Percentiles rank a stretch among this genome's conserved stretches.
Evolutionary conservation across 2,888 invertebrate genomes (phyloP).

Genomic region (Malacosoma neustria): DNA sequence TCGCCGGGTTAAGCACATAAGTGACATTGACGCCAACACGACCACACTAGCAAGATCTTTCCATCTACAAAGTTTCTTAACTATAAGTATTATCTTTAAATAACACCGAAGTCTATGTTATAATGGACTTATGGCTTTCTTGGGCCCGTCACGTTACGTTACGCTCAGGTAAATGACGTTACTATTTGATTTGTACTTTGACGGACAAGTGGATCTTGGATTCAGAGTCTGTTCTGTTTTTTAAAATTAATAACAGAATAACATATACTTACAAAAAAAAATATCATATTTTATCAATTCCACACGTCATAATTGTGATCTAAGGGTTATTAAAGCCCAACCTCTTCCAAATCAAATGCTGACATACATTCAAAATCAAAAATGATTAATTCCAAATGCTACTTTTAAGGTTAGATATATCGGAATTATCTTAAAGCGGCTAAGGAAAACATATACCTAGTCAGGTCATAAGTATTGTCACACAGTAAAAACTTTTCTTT

Average conservation of each 20-base stretch:
- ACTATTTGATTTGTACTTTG: conserved; percentile 52
- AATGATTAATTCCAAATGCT: no score
- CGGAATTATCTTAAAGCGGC: no score
- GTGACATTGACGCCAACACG: conserved; percentile 67
- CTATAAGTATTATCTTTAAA: conserved; percentile 19
- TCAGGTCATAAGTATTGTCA: no score
- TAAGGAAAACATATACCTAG: no score
- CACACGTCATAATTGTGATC: no score
- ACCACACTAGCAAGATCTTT: conserved; percentile 39
- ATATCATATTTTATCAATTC: no score
- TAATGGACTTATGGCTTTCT: conserved; percentile 43
- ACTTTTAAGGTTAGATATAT: no score
- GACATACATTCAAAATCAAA: no score
- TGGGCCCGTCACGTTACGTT: conserved; percentile 49
- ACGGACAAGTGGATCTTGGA: conserved; percentile 32
- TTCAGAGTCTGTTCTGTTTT: conserved; percentile 4
- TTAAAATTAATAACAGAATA: conserved; percentile 18
- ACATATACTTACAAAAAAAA: no score
- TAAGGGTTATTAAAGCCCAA: no score
- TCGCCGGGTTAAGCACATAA: conserved; percentile 73
- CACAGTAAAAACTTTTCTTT: no score
- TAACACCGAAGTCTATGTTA: conserved; percentile 25
- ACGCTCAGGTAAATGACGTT: conserved; percentile 58
- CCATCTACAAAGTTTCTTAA: conserved; percentile 19
- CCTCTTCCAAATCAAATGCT: no score